Base-by-base conservation (phyloP, 2,113 vertebrate genomes). In the Periophthalmus modestus region DNA sequence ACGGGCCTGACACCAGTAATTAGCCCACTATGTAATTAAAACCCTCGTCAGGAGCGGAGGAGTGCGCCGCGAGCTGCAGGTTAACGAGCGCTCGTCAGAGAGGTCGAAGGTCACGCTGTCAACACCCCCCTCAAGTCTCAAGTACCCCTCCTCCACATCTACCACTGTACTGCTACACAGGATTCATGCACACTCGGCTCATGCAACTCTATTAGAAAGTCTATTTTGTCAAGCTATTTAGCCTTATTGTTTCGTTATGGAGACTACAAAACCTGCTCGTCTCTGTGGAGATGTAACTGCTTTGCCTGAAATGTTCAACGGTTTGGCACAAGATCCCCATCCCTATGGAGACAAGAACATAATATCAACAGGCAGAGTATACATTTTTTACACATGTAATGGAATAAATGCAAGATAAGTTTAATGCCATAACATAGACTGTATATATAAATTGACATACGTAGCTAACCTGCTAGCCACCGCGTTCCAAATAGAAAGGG, bases 161-260 rank as follows among this genome's bases (percentile, higher is more conserved):
- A 13, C 21, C 48, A 50, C 48, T 50, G 48, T 50, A 16, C 48
- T 1, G 47, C 47, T 15, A 50, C 48, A 5, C 48, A 61, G 58
- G 23, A 28, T 14, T 28, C 23, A 23, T 24, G 58, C 58, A 61
- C 13, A 16, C 23, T 61, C 54, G 1, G 24, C 14, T 12, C 1
- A 57, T 13, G 21, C 21, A 24, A 23, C 74, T 80, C 74, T 48
- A 86, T 81, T 73, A 83, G 78, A 81, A 72, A 19, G 0, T 46
- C 21, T 43, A 54, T 67, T 65, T 85, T 61, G 50, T 47, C 36
- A 62, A 69, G 70, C 69, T 81, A 69, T 82, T 85, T 78, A 79
- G 63, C 39, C 68, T 3, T 28, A 3, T 28, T 28, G 28, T 28
- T 28, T 28, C 3, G 28, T 28, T 28, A 28, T 28, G 28, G 3